phyloP scores from a whole-genome alignment of 2,888 invertebrate species.

The Parochlus steinenii region DNA sequence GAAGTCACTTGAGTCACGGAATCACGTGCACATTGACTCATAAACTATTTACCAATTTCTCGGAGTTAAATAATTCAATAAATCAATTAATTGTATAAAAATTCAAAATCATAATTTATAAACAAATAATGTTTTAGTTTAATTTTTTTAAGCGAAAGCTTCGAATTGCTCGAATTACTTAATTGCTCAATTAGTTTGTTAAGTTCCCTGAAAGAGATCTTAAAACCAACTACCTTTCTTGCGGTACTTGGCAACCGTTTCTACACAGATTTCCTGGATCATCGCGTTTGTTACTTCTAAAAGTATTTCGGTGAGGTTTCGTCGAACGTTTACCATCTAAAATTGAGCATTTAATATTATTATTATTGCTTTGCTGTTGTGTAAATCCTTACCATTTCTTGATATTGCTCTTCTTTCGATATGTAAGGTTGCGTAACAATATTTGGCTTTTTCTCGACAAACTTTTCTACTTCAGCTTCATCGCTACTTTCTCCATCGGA shows the following conservation, averaged over 20 bases:
- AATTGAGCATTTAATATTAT: too few relatives aligned
- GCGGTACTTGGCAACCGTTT: conserved; percentile 11
- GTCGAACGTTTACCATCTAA: conserved; percentile 7
- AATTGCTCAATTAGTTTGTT: not conserved
- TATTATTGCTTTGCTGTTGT: not conserved
- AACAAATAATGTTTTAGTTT: too few relatives aligned
- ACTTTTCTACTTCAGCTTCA: not conserved
- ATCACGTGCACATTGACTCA: too few relatives aligned
- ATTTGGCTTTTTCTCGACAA: not conserved
- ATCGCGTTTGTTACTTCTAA: conserved; percentile 5
- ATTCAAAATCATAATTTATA: not conserved
- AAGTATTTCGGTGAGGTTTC: conserved; percentile 4
- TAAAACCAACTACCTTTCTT: conserved; percentile 9
- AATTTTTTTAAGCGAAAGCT: too few relatives aligned
- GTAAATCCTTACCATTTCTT: conserved; percentile 7
- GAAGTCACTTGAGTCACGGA: not conserved
- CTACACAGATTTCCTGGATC: conserved; percentile 9
- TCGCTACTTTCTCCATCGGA: conserved; percentile 2
- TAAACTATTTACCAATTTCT: too few relatives aligned
- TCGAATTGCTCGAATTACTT: too few relatives aligned
- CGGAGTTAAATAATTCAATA: too few relatives aligned
- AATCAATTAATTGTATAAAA: too few relatives aligned
- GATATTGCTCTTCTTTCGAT: conserved; percentile 2
- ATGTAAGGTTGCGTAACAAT: not conserved
- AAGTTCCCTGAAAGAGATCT: not conserved